phyloP scores from a whole-genome alignment of 2,888 invertebrate species.

The Matsumyia berberina region DNA sequence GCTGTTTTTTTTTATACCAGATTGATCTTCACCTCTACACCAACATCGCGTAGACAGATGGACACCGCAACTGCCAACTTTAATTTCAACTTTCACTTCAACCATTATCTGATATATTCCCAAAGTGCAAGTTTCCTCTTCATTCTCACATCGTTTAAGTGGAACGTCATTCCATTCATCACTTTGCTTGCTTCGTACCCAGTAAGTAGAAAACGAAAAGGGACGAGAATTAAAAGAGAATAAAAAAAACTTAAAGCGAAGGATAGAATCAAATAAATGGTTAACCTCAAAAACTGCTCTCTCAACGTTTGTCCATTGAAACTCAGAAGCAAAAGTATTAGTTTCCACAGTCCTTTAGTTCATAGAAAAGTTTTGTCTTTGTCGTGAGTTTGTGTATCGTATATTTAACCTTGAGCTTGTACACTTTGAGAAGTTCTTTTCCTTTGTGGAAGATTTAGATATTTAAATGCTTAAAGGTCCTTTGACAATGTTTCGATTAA shows the following conservation, averaged over 20 bases:
- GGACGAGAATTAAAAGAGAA: conserved; percentile 21
- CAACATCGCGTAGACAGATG: conserved; percentile 17
- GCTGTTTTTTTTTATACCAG: neutral
- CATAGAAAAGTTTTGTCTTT: neutral
- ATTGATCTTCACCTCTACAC: conserved; percentile 29
- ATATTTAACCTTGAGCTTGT: too few species aligned
- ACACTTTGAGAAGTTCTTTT: too few species aligned
- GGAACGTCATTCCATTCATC: conserved; percentile 30
- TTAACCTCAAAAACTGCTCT: conserved; percentile 24
- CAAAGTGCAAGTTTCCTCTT: conserved; percentile 5
- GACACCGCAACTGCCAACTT: conserved; percentile 19
- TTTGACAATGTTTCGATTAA: too few species aligned
- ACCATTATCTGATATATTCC: conserved; percentile 15
- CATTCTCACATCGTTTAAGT: conserved; percentile 4
- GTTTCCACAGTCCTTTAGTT: conserved; percentile 22
- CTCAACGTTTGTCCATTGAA: conserved; percentile 20
- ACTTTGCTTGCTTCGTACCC: conserved; percentile 2
- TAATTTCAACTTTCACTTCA: conserved; percentile 35
- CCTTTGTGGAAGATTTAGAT: too few species aligned
- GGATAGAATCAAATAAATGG: conserved; percentile 2
- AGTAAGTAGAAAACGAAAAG: neutral
- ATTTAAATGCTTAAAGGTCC: too few species aligned
- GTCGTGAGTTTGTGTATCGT: neutral
- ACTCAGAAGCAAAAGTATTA: neutral
- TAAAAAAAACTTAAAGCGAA: too few species aligned